Conservation (phyloP, 2,113 vertebrate genomes). For the Pelusios castaneus region DNA sequence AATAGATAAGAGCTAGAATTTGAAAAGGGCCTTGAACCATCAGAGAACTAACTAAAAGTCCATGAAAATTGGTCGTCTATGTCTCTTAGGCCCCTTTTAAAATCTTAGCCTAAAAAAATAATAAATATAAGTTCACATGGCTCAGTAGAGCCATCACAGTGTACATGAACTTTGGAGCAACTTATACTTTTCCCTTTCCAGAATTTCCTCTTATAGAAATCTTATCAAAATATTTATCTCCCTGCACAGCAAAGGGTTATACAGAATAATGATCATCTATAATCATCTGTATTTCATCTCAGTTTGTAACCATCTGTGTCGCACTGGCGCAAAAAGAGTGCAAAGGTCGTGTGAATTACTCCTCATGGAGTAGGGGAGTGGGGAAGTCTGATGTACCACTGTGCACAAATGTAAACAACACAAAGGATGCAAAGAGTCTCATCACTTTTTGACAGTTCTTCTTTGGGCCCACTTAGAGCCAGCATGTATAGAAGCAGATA, state of each 20-base stretch:
- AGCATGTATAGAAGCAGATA: background rate
- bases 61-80: background rate
- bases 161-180: background rate
- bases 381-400: background rate
- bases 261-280: background rate
- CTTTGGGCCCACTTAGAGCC: background rate
- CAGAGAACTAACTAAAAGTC: background rate
- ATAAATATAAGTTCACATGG: background rate
- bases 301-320: background rate
- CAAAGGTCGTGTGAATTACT: background rate
- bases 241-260: background rate
- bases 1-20: background rate
- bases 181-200: background rate
- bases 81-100: background rate
- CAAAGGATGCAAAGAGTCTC: background rate
- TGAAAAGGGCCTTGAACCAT: background rate
- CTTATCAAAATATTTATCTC: rapidly evolving
- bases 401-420: background rate
- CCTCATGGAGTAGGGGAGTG: background rate
- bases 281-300: too few species aligned
- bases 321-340: background rate
- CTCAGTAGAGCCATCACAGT: background rate
- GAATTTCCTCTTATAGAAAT: background rate
- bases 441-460: background rate
- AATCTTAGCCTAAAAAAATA: background rate